phyloP scores from a whole-genome alignment of 2,888 invertebrate species.

The Tenthredo livida region DNA sequence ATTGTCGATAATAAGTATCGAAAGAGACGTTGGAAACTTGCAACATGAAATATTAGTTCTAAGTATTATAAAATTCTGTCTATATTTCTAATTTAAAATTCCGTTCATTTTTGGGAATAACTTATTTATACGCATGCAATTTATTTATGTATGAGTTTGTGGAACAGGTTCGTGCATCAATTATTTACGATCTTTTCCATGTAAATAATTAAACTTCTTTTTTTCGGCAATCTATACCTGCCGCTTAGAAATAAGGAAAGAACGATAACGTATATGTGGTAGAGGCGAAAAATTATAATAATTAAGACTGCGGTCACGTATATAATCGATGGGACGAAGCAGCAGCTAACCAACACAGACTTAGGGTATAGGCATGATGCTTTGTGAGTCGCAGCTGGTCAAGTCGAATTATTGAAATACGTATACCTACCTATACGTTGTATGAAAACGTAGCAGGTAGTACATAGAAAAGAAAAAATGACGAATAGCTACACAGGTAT shows the following conservation, averaged over 20 bases:
- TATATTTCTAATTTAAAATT: not conserved
- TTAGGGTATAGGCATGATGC: not conserved
- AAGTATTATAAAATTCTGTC: no score
- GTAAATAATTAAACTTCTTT: not conserved
- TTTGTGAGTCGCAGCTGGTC: not conserved
- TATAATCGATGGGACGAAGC: not conserved
- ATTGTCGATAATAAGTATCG: no score
- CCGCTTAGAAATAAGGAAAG: not conserved
- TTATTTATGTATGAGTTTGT: not conserved
- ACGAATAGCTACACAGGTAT: not conserved
- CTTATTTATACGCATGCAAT: not conserved
- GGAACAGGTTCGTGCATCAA: not conserved
- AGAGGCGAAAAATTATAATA: not conserved
- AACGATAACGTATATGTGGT: not conserved
- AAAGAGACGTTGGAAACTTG: no score
- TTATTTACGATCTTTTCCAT: not conserved
- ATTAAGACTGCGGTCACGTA: slow-evolving; percentile 16
- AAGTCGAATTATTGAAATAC: slow-evolving; percentile 5
- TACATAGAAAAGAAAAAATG: not conserved
- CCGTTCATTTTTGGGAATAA: not conserved
- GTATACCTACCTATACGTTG: not conserved
- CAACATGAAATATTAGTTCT: no score
- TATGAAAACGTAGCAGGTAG: not conserved
- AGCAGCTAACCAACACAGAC: not conserved
- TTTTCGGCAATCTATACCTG: not conserved